phyloP scores from a whole-genome alignment of 2,888 invertebrate genomes.

The Hemicrepidius hirtus region DNA sequence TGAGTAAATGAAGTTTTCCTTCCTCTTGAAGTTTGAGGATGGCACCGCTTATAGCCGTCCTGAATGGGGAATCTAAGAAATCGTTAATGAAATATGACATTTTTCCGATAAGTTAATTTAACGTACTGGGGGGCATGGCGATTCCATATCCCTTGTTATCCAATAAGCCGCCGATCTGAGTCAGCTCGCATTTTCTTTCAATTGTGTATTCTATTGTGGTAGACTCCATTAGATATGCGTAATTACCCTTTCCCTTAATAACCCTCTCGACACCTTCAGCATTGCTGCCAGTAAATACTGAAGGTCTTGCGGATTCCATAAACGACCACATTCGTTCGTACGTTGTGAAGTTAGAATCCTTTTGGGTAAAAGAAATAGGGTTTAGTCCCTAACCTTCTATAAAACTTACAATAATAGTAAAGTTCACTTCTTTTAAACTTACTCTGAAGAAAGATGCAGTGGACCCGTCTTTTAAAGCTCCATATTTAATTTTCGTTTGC shows the following conservation, averaged over 20 bases:
- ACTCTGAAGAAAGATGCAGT: slow-evolving; percentile 97
- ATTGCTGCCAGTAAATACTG: slow-evolving; percentile 90
- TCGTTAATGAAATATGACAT: not conserved
- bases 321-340: slow-evolving; percentile 97
- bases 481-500: slow-evolving; percentile 98
- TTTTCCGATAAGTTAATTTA: slow-evolving; percentile 3
- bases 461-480: slow-evolving; percentile 93
- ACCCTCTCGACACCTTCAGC: slow-evolving; percentile 94
- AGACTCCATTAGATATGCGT: slow-evolving; percentile 98
- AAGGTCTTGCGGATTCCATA: slow-evolving; percentile 92
- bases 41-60: slow-evolving; percentile 94
- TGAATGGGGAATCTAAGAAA: slow-evolving; percentile 89
- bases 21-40: slow-evolving; percentile 97
- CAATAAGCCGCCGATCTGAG: slow-evolving; percentile 92
- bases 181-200: slow-evolving; percentile 91
- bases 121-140: slow-evolving; percentile 92
- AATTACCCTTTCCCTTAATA: slow-evolving; percentile 87
- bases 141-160: slow-evolving; percentile 98
- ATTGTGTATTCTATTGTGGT: slow-evolving; percentile 96
- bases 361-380: not conserved
- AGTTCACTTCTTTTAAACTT: slow-evolving; percentile 45
- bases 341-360: slow-evolving; percentile 93
- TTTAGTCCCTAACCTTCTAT: too few relatives aligned
- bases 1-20: slow-evolving; percentile 92
- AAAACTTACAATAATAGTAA: slow-evolving; percentile 1